phyloP scores from a whole-genome alignment of 2,797 vertebrate genomes.

The Onychomys torridus region DNA sequence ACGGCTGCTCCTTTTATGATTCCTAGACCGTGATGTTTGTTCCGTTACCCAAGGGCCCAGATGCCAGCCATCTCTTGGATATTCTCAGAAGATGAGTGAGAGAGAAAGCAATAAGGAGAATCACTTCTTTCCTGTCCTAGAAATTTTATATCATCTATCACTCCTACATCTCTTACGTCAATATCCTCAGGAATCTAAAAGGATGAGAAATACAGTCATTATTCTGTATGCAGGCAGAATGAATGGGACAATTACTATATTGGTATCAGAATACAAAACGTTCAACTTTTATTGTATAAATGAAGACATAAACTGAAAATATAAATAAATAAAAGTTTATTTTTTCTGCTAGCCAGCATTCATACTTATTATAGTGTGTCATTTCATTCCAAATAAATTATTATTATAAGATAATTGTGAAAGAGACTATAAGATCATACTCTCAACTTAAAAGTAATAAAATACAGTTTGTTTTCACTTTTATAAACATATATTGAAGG shows the following conservation, averaged over 20 bases:
- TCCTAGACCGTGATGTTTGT: background rate
- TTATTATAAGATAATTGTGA: background rate
- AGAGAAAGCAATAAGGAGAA: background rate
- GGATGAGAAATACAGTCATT: background rate
- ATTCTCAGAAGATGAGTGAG: background rate
- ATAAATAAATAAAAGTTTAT: background rate
- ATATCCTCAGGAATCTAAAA: background rate
- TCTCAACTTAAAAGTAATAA: background rate
- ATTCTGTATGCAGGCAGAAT: background rate
- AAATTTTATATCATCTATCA: background rate
- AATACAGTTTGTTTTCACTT: slow-evolving; percentile 18
- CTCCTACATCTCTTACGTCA: background rate
- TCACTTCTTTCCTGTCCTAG: background rate
- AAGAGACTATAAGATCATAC: background rate
- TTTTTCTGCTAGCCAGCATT: background rate
- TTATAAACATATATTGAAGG: background rate
- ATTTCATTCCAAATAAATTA: slow-evolving; percentile 32
- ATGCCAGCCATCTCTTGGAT: background rate
- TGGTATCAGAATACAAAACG: background rate
- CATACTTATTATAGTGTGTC: background rate
- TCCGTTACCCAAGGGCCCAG: background rate
- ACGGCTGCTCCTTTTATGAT: background rate
- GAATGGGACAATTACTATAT: background rate
- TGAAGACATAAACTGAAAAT: background rate
- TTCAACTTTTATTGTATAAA: background rate